phyloP scores from a whole-genome alignment of 2,113 vertebrate species.

The Drymodes brunneopygia region DNA sequence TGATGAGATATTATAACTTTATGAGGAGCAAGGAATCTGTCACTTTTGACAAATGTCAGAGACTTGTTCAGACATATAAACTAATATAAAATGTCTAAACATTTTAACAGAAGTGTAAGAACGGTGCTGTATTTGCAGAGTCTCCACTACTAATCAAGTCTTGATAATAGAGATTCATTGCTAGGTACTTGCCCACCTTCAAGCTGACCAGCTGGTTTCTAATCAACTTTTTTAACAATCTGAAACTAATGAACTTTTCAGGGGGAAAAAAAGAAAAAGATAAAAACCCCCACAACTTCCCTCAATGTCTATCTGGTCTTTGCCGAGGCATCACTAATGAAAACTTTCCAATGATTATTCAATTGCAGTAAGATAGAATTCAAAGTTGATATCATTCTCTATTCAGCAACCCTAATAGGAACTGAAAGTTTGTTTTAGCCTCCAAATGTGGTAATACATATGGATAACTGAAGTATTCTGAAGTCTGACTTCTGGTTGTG shows the following conservation, averaged over 20 bases:
- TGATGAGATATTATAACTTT: not conserved
- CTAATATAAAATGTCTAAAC: not conserved
- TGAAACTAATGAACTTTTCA: not conserved
- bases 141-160: not conserved
- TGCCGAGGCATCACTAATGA: not conserved
- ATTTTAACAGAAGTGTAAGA: not conserved
- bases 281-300: not conserved
- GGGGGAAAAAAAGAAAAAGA: rapidly evolving
- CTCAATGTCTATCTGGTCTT: not conserved
- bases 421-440: not conserved
- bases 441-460: not conserved
- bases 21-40: not conserved
- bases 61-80: not conserved
- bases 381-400: not conserved
- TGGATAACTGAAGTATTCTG: not conserved
- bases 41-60: not conserved
- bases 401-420: not conserved
- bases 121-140: not conserved
- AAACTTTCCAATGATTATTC: not conserved
- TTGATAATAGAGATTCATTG: not conserved
- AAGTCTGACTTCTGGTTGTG: not conserved
- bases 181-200: not conserved
- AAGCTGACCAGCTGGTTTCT: not conserved
- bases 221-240: not conserved
- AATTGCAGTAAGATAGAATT: not conserved